Evolutionary conservation across 1,140 invertebrate species (phyloP), one percentile per base, ranked within the genome.

Genomic region (Oryzaephilus surinamensis): DNA sequence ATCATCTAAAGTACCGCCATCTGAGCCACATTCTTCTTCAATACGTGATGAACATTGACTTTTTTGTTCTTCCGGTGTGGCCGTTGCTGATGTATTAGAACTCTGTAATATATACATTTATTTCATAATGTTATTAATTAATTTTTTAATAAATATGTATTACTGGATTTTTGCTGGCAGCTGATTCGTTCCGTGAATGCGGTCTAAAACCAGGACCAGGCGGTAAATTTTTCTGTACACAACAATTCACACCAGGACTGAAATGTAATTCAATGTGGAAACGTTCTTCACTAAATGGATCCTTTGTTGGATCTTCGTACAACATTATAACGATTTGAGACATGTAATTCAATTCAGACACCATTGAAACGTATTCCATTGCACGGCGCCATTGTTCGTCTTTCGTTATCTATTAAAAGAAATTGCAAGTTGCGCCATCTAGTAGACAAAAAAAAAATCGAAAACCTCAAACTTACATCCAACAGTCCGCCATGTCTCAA

Each of bases 261-360:
- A 98, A 97, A 66, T 97, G 94, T 10, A 98, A 66, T 65, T 98
- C 94, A 23, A 98, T 88, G 60, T 97, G 94, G 60, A 97, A 98
- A 44, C 87, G 74, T 64, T 90, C 85, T 55, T 93, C 86, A 8
- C 85, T 89, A 23, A 70, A 76, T 0, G 84, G 84, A 65, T 91
- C 90, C 63, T 97, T 97, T 0, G 89, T 96, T 4, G 92, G 92
- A 68, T 99, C 94, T 68, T 99, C 95, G 60, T 98, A 98, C n/a
- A 98, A 66, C 93, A 98, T 97, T 3, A 99, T 89, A 0, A 98
- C 93, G 32, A 98, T 89, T 66, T 99, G 96, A 0, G 95, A 96
- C 86, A 99, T 93, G 62, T 99, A 99, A 67, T 99, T 99, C 2
- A 99, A 72, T 64, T 99, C 97, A 0, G 93, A 90, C 1, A 98